Evolutionary conservation across 2,113 vertebrate genomes (phyloP), one percentile per base, ranked within the genome.

Genomic region (Suncus etruscus): DNA sequence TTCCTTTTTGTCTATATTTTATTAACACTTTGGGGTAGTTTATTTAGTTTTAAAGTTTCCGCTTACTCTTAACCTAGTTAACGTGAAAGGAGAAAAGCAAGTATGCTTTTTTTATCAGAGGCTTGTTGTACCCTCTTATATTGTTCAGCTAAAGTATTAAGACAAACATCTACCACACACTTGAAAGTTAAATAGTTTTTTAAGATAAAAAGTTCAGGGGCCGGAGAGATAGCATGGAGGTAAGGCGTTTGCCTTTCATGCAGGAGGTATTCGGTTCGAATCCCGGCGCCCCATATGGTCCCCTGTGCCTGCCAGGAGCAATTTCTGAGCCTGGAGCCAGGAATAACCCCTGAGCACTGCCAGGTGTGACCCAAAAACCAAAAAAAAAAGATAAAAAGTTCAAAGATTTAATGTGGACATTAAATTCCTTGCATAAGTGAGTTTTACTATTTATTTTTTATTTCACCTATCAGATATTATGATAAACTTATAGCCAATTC

Each of bases 21-120:
- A 3, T 32, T 20, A 3, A 68, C 22, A 12, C 8, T 24, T 66
- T 83, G 20, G 22, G 0, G 48, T 32, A 54, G 20, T 75, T 65
- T 58, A 47, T 72, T 74, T 89, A 54, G 29, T 81, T 87, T 78
- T 86, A n/a, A 89, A 79, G 32, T 83, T 86, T 73, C 58, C 68
- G 31, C 11, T 90, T 86, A 25, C 77, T 82, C 27, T 90, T 72
- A 66, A 11, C 51, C 73, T 72, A 69, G 54, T 74, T 88, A 58
- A 48, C 7, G 14, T 45, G 25, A 87, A 73, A 48, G 14, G 73
- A 81, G 27, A 89, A 58, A 3, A 83, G 65, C n/a, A 86, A 10
- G 66, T 73, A 89, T 27, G 7, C 3, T 22, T 48, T 86, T 32
- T 77, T 48, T 31, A 1, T 4, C 58, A 4, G 45, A 54, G 8